Percentiles rank a stretch among this genome's conserved stretches.
Conservation (phyloP, 2,888 invertebrate genomes). For the Cerceris rybyensis region DNA sequence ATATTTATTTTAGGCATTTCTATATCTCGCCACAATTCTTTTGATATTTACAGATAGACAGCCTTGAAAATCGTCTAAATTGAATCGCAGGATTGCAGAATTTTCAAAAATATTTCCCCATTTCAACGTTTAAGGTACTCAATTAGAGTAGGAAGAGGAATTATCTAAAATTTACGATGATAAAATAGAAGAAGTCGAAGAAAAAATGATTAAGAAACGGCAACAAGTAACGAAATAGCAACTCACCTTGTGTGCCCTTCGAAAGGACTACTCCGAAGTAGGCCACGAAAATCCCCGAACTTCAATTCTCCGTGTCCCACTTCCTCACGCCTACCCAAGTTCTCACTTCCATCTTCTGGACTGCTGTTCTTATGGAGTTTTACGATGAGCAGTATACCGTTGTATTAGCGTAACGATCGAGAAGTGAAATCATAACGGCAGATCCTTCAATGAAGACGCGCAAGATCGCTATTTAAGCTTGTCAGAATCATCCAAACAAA, state of each 20-base stretch:
- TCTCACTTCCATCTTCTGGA: conserved; percentile 50
- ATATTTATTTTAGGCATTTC: too few relatives aligned
- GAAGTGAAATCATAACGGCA: background rate
- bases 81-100: too few relatives aligned
- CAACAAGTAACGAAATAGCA: conserved; percentile 49
- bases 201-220: conserved; percentile 26
- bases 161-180: background rate
- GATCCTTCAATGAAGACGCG: background rate
- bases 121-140: background rate
- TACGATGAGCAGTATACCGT: conserved; percentile 20
- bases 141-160: background rate
- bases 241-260: conserved; percentile 67
- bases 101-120: too few relatives aligned
- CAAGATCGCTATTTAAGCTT: background rate
- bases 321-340: conserved; percentile 51
- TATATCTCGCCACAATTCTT: too few relatives aligned
- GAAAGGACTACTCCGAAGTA: conserved; percentile 62
- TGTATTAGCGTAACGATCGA: conserved; percentile 29
- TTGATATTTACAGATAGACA: too few relatives aligned
- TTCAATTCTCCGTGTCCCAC: conserved; percentile 64
- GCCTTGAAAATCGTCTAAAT: too few relatives aligned
- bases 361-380: conserved; percentile 25
- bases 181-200: conserved; percentile 1
- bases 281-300: conserved; percentile 64
- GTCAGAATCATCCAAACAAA: too few relatives aligned